Conservation (phyloP, 2,113 vertebrate species). For the Panthera tigris region DNA sequence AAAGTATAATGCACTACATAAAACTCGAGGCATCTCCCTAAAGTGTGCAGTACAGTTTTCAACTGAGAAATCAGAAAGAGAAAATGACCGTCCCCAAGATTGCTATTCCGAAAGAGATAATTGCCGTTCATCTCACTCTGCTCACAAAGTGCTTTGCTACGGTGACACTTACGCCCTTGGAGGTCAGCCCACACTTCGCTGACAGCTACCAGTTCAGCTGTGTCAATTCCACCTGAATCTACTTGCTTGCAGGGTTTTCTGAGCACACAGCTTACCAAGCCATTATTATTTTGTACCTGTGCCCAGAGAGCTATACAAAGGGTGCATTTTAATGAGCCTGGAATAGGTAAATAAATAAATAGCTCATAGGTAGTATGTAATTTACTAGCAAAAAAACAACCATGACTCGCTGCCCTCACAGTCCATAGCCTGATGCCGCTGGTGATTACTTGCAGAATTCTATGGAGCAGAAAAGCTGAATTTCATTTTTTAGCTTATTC, state of each 20-base stretch:
- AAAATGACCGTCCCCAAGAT: slow-evolving; percentile 65
- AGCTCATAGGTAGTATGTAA: slow-evolving; percentile 50
- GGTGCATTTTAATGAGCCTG: slow-evolving; percentile 64
- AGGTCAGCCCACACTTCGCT: slow-evolving; percentile 72
- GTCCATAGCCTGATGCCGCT: background rate
- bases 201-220: slow-evolving; percentile 72
- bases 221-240: slow-evolving; percentile 73
- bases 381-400: slow-evolving; percentile 57
- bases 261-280: slow-evolving; percentile 67
- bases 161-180: slow-evolving; percentile 70
- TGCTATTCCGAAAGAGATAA: slow-evolving; percentile 68
- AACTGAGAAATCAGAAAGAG: slow-evolving; percentile 56
- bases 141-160: slow-evolving; percentile 76
- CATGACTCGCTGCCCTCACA: slow-evolving; percentile 22
- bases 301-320: slow-evolving; percentile 57
- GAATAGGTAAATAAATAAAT: slow-evolving; percentile 71
- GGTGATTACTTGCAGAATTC: slow-evolving; percentile 51
- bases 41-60: slow-evolving; percentile 10
- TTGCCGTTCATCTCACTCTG: slow-evolving; percentile 74
- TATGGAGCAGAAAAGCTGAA: slow-evolving; percentile 57
- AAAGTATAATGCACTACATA: background rate
- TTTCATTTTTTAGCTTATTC: slow-evolving; percentile 61
- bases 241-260: slow-evolving; percentile 72
- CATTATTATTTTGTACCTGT: slow-evolving; percentile 72
- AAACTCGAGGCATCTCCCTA: background rate